Evolutionary conservation across 2,797 vertebrate genomes (phyloP), one percentile per base, ranked within the genome.

Genomic region (Cuculus canorus): DNA sequence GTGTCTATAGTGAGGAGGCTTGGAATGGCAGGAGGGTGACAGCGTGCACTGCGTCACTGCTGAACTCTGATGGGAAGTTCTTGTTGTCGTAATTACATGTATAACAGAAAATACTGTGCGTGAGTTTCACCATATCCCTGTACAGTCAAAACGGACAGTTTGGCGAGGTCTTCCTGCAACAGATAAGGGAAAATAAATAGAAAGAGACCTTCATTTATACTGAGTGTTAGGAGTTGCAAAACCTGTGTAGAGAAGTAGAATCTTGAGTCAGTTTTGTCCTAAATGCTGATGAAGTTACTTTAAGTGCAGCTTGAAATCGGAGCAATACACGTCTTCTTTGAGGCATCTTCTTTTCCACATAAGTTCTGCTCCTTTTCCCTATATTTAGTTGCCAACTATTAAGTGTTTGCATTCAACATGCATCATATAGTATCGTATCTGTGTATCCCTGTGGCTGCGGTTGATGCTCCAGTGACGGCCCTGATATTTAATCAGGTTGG

Each of bases 181-280:
- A 84, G 87, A 91, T 90, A 95, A 96, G 43, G 53, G 43, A 75
- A 88, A 96, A 95, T 56, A 94, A 95, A 91, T 81, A 83, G 82
- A 93, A 54, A 61, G 79, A 90, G 59, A 64, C 70, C 71, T 96
- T 95, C 47, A 80, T 94, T 78, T 95, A 61, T 76, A 64, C 48
- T 86, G 68, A 76, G 71, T n/a, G 39, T 86, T 94, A 72, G 52
- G 33, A 83, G n/a, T 25, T 84, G 88, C 75, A 92, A 93, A 93
- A 92, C 76, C 63, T 89, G 16, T 21, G 22, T 72, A 76, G 69
- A 81, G 91, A 84, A 39, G 60, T 82, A 83, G 68, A 87, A 21
- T 95, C 93, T 96, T 78, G 85, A 90, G 63, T 90, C 45, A 72
- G 32, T 53, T 95, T 85, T 92, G 64, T 82, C 78, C 17, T 89